A percentile compares a stretch with the other conserved stretches of the same genome.
phyloP scores from a whole-genome alignment of 2,888 invertebrate genomes.

The Notodonta dromedarius region DNA sequence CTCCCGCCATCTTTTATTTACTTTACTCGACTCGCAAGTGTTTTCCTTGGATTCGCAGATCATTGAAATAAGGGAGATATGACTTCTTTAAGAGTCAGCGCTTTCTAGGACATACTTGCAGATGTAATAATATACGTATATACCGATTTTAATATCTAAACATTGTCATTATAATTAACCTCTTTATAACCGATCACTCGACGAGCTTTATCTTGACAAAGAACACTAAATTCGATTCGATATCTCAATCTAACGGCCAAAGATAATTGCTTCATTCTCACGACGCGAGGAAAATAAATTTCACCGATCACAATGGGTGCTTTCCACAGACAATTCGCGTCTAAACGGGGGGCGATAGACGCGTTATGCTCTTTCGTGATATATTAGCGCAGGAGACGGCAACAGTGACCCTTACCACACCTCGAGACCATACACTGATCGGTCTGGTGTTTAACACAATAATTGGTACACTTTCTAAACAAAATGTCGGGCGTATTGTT shows the following conservation, averaged over 20 bases:
- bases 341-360: conserved; percentile 70
- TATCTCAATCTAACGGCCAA: conserved; percentile 59
- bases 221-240: conserved; percentile 59
- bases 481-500: conserved; percentile 60
- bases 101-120: background rate
- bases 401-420: conserved; percentile 63
- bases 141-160: too few relatives aligned
- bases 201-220: conserved; percentile 45
- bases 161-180: conserved; percentile 21
- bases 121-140: conserved; percentile 4
- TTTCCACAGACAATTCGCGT: conserved; percentile 68
- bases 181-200: conserved; percentile 25
- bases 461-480: conserved; percentile 56
- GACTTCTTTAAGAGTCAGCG: conserved; percentile 32
- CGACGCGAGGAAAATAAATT: conserved; percentile 71
- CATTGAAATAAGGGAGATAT: conserved; percentile 45
- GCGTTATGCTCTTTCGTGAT: conserved; percentile 72
- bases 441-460: conserved; percentile 23
- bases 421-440: conserved; percentile 40
- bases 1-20: conserved; percentile 75
- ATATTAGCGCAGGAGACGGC: conserved; percentile 62
- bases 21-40: conserved; percentile 62
- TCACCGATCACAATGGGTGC: conserved; percentile 71
- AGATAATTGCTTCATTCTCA: conserved; percentile 75
- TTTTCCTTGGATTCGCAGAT: conserved; percentile 63